Conservation (phyloP, 2,888 invertebrate species). For the Erebia epiphron region DNA sequence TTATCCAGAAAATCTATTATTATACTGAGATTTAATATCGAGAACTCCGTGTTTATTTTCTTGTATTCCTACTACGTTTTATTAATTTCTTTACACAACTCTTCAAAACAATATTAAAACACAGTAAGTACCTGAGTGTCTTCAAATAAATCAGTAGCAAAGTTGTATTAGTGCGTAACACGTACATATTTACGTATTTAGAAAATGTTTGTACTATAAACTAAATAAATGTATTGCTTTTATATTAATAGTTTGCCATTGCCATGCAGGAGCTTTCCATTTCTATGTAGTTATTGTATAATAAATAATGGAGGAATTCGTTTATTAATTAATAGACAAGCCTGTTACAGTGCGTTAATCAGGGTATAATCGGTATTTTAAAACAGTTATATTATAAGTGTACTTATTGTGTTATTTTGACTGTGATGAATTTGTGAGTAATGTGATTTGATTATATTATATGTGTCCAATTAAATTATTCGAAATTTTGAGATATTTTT, state of each 20-base stretch:
- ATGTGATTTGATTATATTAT: conserved; percentile 35
- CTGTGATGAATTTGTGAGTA: conserved; percentile 54
- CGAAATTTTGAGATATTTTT: not conserved
- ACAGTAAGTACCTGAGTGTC: no score
- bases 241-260: not conserved
- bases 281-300: no score
- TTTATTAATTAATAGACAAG: not conserved
- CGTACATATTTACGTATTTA: no score
- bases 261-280: not conserved
- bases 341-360: not conserved
- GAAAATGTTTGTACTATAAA: no score
- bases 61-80: no score
- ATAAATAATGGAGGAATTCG: no score
- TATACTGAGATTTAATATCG: no score
- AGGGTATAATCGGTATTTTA: not conserved
- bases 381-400: not conserved
- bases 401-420: conserved; percentile 44
- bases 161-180: no score
- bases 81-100: no score
- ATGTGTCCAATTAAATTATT: conserved; percentile 15
- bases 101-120: no score
- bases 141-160: no score
- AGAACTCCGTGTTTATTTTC: not conserved
- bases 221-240: not conserved
- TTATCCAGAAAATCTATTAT: not conserved